Conservation (phyloP, 2,797 vertebrate genomes). For the Selene dorsalis region DNA sequence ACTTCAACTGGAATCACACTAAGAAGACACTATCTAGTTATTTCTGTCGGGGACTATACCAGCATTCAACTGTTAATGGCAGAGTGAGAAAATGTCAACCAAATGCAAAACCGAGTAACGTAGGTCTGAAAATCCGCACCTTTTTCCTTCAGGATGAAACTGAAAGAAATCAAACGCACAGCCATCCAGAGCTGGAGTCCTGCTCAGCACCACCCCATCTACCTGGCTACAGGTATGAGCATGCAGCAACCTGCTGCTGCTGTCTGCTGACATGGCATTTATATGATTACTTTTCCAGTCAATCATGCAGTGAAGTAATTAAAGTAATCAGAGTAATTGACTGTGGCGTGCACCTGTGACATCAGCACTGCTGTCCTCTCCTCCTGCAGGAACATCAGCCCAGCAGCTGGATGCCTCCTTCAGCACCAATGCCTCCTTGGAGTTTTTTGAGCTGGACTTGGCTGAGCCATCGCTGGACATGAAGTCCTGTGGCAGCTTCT, state of each 20-base stretch:
- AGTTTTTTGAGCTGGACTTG: slow-evolving; percentile 96
- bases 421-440: slow-evolving; percentile 94
- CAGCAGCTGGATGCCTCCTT: slow-evolving; percentile 98
- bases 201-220: slow-evolving; percentile 94
- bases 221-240: slow-evolving; percentile 91
- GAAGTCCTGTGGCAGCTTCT: slow-evolving; percentile 92
- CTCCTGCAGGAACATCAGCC: slow-evolving; percentile 92
- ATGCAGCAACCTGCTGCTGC: neutral
- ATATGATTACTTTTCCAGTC: neutral
- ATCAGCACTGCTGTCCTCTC: neutral
- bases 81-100: too few relatives aligned
- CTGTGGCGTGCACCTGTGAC: neutral
- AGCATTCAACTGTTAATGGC: neutral
- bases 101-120: too few relatives aligned
- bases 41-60: neutral
- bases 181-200: slow-evolving; percentile 99
- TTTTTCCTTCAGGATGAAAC: slow-evolving; percentile 89
- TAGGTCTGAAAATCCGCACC: neutral
- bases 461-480: slow-evolving; percentile 91
- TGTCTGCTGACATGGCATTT: neutral
- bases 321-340: neutral
- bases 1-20: too few relatives aligned
- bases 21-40: too few relatives aligned
- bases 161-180: slow-evolving; percentile 96
- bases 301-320: too few relatives aligned